These are phyloP conservation scores for Pelodiscus sinensis DNA, from an alignment of 2,113 vertebrate genomes.

Conservation along the genomic window DNA sequence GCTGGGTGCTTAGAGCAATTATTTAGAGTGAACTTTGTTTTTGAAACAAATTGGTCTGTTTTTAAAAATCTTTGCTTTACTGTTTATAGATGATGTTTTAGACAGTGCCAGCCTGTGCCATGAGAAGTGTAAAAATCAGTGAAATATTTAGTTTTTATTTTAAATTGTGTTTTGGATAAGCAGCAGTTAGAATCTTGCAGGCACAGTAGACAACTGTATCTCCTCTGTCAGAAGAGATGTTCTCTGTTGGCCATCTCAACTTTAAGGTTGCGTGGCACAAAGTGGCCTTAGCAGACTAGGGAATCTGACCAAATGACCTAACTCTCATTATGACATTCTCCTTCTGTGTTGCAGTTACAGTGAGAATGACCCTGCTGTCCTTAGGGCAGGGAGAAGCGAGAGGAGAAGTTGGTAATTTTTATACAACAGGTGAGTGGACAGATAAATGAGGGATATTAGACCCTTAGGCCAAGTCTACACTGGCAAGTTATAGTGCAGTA, in stretches of 20 bases:
- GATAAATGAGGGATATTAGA: neutral
- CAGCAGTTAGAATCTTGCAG: neutral
- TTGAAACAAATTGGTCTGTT: neutral
- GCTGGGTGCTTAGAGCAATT: neutral
- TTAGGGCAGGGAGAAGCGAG: neutral
- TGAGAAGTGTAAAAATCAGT: neutral
- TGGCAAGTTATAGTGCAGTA: rapidly evolving
- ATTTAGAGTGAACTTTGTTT: neutral
- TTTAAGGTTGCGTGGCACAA: neutral
- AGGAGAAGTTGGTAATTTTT: neutral
- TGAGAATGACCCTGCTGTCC: neutral
- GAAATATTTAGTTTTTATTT: neutral
- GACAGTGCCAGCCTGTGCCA: neutral
- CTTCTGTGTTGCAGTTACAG: too few species aligned
- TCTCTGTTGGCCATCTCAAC: neutral
- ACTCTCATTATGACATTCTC: too few species aligned
- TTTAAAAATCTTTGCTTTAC: neutral
- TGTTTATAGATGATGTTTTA: neutral
- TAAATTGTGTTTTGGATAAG: neutral
- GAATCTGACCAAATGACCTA: neutral
- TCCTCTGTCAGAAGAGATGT: neutral
- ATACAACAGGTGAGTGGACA: neutral
- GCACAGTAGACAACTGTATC: neutral
- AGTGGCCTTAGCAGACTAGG: neutral
- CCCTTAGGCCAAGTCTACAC: neutral